phyloP scores from a whole-genome alignment of 2,113 vertebrate species.

The Perca flavescens region DNA sequence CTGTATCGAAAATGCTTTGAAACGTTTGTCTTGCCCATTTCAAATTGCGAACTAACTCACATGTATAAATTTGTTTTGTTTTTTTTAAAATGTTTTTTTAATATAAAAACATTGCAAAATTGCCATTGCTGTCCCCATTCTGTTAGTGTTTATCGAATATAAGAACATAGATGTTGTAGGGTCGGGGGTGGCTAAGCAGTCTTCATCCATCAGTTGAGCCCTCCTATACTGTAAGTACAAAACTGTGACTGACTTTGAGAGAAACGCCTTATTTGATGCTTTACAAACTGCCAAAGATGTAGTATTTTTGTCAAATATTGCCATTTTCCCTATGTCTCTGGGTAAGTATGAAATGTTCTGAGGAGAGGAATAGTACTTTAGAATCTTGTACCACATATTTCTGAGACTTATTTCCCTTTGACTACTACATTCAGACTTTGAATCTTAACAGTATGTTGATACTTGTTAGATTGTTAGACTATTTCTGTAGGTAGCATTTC shows the following conservation, averaged over 20 bases:
- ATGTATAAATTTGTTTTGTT: conserved; percentile 92
- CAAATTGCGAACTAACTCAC: conserved; percentile 85
- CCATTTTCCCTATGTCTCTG: conserved; percentile 64
- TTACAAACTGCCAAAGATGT: conserved; percentile 74
- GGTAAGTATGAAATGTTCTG: conserved; percentile 85
- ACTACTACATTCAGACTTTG: conserved; percentile 41
- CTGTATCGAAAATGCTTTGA: conserved; percentile 76
- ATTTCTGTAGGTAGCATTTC: conserved; percentile 60
- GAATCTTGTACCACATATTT: conserved; percentile 73
- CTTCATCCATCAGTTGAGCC: conserved; percentile 95
- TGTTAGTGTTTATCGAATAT: conserved; percentile 93
- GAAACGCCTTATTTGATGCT: conserved; percentile 70
- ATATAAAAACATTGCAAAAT: conserved; percentile 87
- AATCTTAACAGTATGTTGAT: conserved; percentile 44
- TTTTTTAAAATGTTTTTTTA: conserved; percentile 76
- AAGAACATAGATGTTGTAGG: conserved; percentile 90
- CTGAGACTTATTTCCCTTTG: conserved; percentile 57
- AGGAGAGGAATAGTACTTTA: conserved; percentile 59
- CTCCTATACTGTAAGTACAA: conserved; percentile 98
- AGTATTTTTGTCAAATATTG: conserved; percentile 73
- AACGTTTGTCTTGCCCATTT: conserved; percentile 77
- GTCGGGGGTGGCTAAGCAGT: conserved; percentile 94
- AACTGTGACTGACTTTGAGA: conserved; percentile 70
- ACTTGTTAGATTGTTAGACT: conserved; percentile 61
- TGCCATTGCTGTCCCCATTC: conserved; percentile 93